A percentile compares a stretch with the other conserved stretches of the same genome.
Conservation (phyloP, 2,888 invertebrate genomes). For the Parnassius apollo region DNA sequence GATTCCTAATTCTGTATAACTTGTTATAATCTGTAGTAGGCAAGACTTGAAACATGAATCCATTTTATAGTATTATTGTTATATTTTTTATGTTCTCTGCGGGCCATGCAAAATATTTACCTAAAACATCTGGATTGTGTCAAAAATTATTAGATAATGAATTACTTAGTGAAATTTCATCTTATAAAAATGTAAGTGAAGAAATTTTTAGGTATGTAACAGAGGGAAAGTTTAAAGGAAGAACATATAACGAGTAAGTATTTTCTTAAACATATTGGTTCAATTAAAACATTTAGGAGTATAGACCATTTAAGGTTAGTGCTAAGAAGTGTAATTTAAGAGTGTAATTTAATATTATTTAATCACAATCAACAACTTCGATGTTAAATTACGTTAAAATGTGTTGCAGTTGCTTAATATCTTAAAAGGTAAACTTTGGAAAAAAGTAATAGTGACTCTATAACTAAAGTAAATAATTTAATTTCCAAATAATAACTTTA, state of each 20-base stretch:
- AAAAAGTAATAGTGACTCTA: too few species aligned
- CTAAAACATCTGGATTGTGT: constrained; percentile 52
- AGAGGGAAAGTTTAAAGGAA: constrained; percentile 77
- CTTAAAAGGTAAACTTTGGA: too few species aligned
- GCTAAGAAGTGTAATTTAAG: too few species aligned
- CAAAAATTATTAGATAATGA: constrained; percentile 59
- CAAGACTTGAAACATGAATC: constrained; percentile 48
- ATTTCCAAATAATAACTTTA: too few species aligned
- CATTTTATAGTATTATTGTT: constrained; percentile 39
- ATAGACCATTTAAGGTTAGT: too few species aligned
- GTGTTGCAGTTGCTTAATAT: too few species aligned
- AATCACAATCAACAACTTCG: too few species aligned
- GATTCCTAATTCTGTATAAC: constrained; percentile 17
- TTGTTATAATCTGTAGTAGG: constrained; percentile 42
- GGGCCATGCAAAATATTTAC: constrained; percentile 49
- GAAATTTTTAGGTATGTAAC: constrained; percentile 75
- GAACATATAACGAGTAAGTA: constrained; percentile 79
- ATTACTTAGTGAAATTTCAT: constrained; percentile 81
- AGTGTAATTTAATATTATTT: too few species aligned
- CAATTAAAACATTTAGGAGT: too few species aligned
- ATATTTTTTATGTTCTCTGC: constrained; percentile 43
- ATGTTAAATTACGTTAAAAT: too few species aligned
- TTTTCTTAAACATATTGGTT: not conserved
- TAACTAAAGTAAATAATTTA: too few species aligned
- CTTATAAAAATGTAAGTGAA: constrained; percentile 74